Base-by-base conservation (phyloP, 2,888 invertebrate genomes). In the Teinopalpus imperialis region DNA sequence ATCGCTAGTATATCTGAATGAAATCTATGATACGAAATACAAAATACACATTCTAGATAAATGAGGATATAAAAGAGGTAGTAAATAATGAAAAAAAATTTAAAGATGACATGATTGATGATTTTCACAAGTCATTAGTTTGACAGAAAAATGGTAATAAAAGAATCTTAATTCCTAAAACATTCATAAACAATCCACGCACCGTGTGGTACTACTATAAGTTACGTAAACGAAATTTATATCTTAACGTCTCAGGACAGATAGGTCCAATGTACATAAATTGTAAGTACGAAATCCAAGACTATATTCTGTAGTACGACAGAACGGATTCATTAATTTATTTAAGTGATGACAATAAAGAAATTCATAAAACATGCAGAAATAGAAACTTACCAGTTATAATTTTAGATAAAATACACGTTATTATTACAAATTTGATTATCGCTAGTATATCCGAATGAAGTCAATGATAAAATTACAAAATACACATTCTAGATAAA, bases 141-240 rank as follows among this genome's bases (percentile, higher is more conserved):
- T n/a, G n/a, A n/a, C n/a, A n/a, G n/a, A n/a, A n/a, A n/a, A n/a
- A n/a, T n/a, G n/a, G n/a, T n/a, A n/a, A n/a, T n/a, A n/a, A n/a
- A n/a, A n/a, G n/a, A n/a, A n/a, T n/a, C n/a, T n/a, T 16, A 31
- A 12, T 34, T 24, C 24, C 32, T 20, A 34, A 34, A 24, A 32
- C 18, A 12, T 34, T 42, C 34, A 32, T 42, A 78, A 76, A 75
- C 77, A 74, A 64, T 70, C 66, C 79, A 52, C 69, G 64, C 64
- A 74, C 73, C 74, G 73, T 66, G 66, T n/a, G n/a, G n/a, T n/a
- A n/a, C n/a, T n/a, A n/a, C n/a, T n/a, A n/a, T n/a, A n/a, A n/a
- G 63, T 63, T 62, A 63, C 67, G 60, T 63, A 69, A 69, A 72
- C 63, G 64, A 63, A 66, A 53, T 59, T 51, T 54, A 56, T 61